Base-by-base conservation (phyloP, 2,113 vertebrate species). In the Ceratotherium simum region DNA sequence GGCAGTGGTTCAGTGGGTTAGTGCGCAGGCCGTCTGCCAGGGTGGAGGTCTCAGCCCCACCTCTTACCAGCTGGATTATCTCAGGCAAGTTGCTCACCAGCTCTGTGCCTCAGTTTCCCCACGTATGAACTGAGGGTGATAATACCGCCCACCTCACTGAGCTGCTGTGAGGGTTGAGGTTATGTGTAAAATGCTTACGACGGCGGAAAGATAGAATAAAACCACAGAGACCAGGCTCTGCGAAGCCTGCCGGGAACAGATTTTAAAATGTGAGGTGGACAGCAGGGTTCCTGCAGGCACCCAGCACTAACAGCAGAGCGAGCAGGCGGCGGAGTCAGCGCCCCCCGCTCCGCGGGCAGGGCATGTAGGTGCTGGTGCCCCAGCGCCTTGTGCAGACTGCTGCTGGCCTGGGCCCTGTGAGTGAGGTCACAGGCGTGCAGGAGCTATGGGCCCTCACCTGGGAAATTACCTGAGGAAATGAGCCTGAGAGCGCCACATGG, bases 1-100 rank as follows among this genome's bases (percentile, higher is more conserved):
- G 8, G 56, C 36, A 0, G 29, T 5, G 25, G 8, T 10, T 14
- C 25, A 9, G 25, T 20, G 2, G 16, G 17, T 48, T 3, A 8
- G 36, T 1, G 9, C 36, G 6, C 14, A 1, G 46, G 36, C 56
- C 3, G 0, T 18, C 80, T 21, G 1, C 12, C 0, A 4, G 31
- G 3, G 7, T 10, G 9, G n/a, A 18, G 83, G 46, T 25, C 25
- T 46, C 23, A 8, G 46, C 18, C 31, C 31, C 5, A 0, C 78
- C 67, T 31, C 5, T 20, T 12, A 21, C 33, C 18, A 3, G 9
- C 78, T 54, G 46, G 21, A 62, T 54, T 8, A 14, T 18, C 54
- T 23, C 5, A 3, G n/a, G 33, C 65, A 27, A 16, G 23, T 65
- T 11, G 31, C 80, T 20, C 16, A 21, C 33, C 18, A 3, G 12